Evolutionary conservation across 2,113 vertebrate species (phyloP), one percentile per base, ranked within the genome.

Genomic region (Platichthys flesus): DNA sequence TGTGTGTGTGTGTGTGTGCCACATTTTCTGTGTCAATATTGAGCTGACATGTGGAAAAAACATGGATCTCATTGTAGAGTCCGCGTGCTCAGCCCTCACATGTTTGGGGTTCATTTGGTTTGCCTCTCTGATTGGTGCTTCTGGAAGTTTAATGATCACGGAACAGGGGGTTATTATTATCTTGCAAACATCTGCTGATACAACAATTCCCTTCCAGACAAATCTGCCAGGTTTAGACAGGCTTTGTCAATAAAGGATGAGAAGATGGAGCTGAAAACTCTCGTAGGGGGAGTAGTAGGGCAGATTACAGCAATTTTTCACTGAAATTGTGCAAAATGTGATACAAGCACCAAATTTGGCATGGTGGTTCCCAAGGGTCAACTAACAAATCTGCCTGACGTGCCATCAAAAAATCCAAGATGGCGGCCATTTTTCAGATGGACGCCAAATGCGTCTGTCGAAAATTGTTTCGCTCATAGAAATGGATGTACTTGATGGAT

Each of bases 1-100:
- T 74, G 51, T 51, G 40, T 77, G 68, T 73, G 52, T 74, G 37
- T 79, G 75, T 79, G 24, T 55, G 59, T 47, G 57, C 40, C 42
- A 57, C 28, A 71, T 83, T 79, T 78, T 89, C 61, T 68, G 72
- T 84, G 86, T 91, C 85, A 67, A 67, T 89, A 93, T 91, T 76
- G 86, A 93, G 74, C 74, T 45, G 52, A 35, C 81, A 78, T 37
- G 2, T 23, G 67, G 51, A 40, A 35, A 82, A 70, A 84, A 86
- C 76, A 80, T 84, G 64, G 76, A 80, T 85, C 67, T 82, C 67
- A 62, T 31, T 56, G 65, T 74, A 26, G 45, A 0, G 79, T 82
- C 89, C 91, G 2, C 81, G 90, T 93, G 93, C 74, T 71, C 6
- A 12, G 28, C 56, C 37, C 82, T 92, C 91, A 93, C 91, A 86